Percentiles rank a stretch among this genome's conserved stretches.
These are phyloP conservation scores for Drosophila auraria DNA, from an alignment of 1,140 invertebrate species.

Conservation along the genomic window DNA sequence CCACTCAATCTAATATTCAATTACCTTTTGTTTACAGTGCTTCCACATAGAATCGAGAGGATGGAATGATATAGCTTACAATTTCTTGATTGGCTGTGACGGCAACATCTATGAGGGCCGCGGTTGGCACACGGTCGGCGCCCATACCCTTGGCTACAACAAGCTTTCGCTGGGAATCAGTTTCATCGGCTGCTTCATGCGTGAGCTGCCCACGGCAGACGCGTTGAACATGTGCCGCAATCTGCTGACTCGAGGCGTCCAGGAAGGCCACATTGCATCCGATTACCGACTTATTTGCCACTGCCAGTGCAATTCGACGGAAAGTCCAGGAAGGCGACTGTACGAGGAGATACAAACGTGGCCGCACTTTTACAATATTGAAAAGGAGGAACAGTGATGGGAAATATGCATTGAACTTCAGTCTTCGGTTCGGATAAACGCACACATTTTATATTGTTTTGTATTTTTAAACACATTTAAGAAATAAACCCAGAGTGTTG, in stretches of 20 bases:
- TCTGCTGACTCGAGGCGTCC: constrained; percentile 84
- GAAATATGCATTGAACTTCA: not conserved
- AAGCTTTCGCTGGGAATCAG: constrained; percentile 87
- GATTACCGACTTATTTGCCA: constrained; percentile 86
- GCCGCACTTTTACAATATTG: constrained; percentile 79
- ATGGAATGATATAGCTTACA: constrained; percentile 88
- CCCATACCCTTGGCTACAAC: constrained; percentile 89
- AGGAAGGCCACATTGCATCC: constrained; percentile 83
- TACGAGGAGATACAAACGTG: constrained; percentile 82
- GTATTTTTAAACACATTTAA: constrained; percentile 5
- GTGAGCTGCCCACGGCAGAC: constrained; percentile 74
- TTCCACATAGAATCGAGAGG: constrained; percentile 86
- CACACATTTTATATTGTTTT: constrained; percentile 7
- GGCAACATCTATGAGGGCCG: constrained; percentile 88
- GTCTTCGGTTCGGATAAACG: not conserved
- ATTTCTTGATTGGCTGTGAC: constrained; percentile 89
- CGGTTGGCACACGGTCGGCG: constrained; percentile 88
- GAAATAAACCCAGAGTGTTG: constrained; percentile 10
- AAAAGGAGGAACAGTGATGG: constrained; percentile 44
- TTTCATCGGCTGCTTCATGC: constrained; percentile 88
- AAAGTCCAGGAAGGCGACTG: constrained; percentile 77
- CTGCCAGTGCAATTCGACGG: constrained; percentile 85
- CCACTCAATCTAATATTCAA: no score
- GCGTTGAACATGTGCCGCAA: constrained; percentile 79
- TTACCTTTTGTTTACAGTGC: constrained; percentile 81